phyloP scores from a whole-genome alignment of 2,113 vertebrate genomes.

The Ageneiosus marmoratus region DNA sequence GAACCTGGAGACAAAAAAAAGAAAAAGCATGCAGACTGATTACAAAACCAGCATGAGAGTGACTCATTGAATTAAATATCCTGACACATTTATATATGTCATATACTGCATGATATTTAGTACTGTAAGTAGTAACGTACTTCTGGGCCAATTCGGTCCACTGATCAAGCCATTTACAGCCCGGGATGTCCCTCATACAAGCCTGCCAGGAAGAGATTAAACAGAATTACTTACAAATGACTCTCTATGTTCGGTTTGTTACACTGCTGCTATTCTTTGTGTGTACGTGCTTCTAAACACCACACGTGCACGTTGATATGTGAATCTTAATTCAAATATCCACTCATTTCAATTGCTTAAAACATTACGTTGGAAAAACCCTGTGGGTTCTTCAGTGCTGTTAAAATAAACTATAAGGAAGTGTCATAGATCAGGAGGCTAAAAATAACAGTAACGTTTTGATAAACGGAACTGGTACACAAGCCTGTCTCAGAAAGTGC shows the following conservation, averaged over 20 bases:
- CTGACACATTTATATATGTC: not conserved
- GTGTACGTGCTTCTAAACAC: not conserved
- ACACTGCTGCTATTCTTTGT: not conserved
- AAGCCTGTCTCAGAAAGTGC: not conserved
- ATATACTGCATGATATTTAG: not conserved
- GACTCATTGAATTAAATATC: not conserved
- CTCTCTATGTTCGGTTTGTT: not conserved
- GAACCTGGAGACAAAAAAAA: constrained; percentile 75
- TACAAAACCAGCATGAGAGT: not conserved
- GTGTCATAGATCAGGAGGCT: not conserved
- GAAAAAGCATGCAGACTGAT: not conserved
- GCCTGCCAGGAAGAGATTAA: constrained; percentile 70
- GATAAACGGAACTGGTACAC: not conserved
- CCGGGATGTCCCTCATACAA: constrained; percentile 97
- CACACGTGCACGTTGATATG: not conserved
- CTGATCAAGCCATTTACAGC: constrained; percentile 97
- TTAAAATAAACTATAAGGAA: constrained; percentile 25
- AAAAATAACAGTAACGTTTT: constrained; percentile 3
- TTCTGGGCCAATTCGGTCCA: constrained; percentile 98
- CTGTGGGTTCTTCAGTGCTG: not conserved
- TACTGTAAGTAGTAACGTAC: constrained; percentile 59
- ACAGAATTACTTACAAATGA: not conserved
- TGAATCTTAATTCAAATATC: not conserved
- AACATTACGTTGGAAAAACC: constrained; percentile 10
- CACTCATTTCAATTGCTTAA: no score